Evolutionary conservation across 2,797 vertebrate genomes (phyloP).

Genomic region (Mus minutoides): DNA sequence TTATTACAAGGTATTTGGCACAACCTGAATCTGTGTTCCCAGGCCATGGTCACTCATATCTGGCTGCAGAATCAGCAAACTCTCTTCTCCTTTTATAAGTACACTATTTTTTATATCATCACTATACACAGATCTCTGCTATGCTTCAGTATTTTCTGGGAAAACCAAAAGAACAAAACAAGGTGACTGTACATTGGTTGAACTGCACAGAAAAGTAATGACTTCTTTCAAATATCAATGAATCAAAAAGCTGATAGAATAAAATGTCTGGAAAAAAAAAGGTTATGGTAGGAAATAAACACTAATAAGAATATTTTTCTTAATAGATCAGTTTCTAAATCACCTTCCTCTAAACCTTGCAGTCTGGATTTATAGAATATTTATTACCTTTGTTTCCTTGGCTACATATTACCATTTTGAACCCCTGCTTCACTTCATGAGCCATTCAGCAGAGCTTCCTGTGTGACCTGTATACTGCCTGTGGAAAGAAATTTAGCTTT

Average conservation of each 20-base stretch:
- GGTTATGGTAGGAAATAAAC: neutral
- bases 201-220: neutral
- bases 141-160: neutral
- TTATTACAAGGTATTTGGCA: neutral
- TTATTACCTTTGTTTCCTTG: neutral
- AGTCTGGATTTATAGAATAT: slow-evolving; percentile 3
- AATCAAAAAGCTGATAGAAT: neutral
- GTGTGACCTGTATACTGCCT: neutral
- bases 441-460: neutral
- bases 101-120: neutral
- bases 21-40: neutral
- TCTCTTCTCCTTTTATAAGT: neutral
- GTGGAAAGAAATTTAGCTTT: neutral
- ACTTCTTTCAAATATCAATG: neutral
- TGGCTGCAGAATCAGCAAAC: neutral
- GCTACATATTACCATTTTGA: neutral
- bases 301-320: neutral
- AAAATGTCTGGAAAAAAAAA: neutral
- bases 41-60: neutral
- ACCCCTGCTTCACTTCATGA: neutral
- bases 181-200: neutral
- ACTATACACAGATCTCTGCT: neutral
- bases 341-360: neutral
- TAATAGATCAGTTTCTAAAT: neutral
- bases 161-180: neutral